These are phyloP conservation scores for Sebastes steindachneri DNA, from an alignment of 2,797 vertebrate species.

Conservation along the genomic window DNA sequence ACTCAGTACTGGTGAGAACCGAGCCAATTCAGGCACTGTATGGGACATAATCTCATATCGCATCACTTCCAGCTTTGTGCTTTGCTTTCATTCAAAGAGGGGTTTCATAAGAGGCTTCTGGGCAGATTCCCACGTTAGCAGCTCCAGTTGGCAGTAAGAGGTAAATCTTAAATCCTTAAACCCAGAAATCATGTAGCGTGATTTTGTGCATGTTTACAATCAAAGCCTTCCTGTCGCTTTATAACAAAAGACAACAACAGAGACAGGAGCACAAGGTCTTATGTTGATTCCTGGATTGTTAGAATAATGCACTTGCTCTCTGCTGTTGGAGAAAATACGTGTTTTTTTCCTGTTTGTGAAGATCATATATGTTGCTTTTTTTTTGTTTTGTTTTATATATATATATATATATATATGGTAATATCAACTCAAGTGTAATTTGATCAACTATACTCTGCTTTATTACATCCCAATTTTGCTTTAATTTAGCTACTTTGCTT, in stretches of 20 bases:
- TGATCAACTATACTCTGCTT: not conserved
- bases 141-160: conserved; percentile 11
- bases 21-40: too few species aligned
- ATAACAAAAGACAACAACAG: not conserved
- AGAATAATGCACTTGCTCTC: not conserved
- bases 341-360: not conserved
- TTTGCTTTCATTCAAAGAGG: not conserved
- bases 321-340: not conserved
- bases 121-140: not conserved
- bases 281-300: not conserved
- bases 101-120: not conserved
- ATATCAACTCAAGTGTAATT: not conserved
- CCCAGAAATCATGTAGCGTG: not conserved
- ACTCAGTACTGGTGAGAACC: too few species aligned
- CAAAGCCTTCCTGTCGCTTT: not conserved
- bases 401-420: not conserved
- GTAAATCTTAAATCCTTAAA: conserved; percentile 2
- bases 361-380: not conserved
- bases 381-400: not conserved
- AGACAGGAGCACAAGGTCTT: not conserved
- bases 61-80: not conserved
- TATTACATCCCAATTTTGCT: not conserved
- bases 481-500: not conserved
- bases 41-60: not conserved
- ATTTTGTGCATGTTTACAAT: conserved; percentile 5